Evolutionary conservation across 2,113 vertebrate genomes (phyloP).

Genomic region (Butastur rufipennis): DNA sequence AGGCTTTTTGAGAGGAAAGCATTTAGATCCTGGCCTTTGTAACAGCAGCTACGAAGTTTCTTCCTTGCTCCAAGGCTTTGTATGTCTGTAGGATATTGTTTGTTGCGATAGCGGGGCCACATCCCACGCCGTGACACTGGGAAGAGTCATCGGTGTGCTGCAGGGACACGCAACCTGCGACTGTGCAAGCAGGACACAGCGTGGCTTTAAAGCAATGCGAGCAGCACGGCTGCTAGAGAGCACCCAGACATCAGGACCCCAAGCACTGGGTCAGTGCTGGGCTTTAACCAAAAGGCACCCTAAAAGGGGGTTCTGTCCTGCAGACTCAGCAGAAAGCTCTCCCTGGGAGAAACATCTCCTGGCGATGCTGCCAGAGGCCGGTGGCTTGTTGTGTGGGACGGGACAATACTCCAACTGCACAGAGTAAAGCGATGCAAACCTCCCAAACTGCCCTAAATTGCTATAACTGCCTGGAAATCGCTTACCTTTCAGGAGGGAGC

Average conservation of each 20-base stretch:
- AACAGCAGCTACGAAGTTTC: not conserved
- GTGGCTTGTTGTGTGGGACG: rapidly evolving
- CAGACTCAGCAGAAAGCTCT: not conserved
- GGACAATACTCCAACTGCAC: rapidly evolving
- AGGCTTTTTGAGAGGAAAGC: not conserved
- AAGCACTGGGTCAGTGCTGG: not conserved
- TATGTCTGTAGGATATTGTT: not conserved
- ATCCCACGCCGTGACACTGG: rapidly evolving
- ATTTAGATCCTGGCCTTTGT: rapidly evolving
- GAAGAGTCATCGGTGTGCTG: not conserved
- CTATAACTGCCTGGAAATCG: not conserved
- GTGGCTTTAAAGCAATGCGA: not conserved
- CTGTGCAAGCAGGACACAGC: not conserved
- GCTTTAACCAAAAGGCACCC: not conserved
- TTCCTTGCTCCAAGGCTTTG: not conserved
- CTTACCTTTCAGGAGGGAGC: not conserved
- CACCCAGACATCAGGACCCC: not conserved
- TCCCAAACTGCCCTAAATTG: not conserved
- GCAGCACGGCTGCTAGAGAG: rapidly evolving
- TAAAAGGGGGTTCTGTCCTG: rapidly evolving
- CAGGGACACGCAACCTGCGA: not conserved
- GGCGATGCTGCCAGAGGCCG: not conserved
- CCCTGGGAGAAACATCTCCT: not conserved
- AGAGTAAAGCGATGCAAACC: not conserved
- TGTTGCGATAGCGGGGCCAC: rapidly evolving